Conservation (phyloP, 1,140 invertebrate genomes). For the Heliothis virescens region DNA sequence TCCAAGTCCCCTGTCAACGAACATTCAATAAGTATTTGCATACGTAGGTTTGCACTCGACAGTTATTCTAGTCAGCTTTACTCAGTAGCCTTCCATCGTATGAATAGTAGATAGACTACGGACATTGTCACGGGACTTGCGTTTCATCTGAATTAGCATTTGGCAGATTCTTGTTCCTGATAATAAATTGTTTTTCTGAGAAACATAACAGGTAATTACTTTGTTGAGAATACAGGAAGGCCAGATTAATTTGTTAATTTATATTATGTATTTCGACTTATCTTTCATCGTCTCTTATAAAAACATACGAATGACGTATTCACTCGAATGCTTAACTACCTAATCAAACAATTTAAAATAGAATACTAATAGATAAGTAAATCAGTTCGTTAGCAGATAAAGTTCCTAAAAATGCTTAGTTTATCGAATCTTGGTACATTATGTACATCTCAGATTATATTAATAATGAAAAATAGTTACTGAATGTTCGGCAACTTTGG, state of each 20-base stretch:
- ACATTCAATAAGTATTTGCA: conserved; percentile 34
- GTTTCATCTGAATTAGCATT: neutral
- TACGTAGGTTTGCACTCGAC: conserved; percentile 12
- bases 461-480: neutral
- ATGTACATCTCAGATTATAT: too few relatives aligned
- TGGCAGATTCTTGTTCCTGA: too few relatives aligned
- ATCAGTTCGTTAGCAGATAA: too few relatives aligned
- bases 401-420: too few relatives aligned
- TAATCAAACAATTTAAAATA: too few relatives aligned
- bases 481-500: neutral
- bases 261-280: neutral
- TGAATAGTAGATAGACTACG: neutral
- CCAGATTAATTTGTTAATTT: too few relatives aligned
- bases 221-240: too few relatives aligned
- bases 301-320: neutral
- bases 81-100: neutral
- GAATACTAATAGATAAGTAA: too few relatives aligned
- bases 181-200: too few relatives aligned
- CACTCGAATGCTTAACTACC: too few relatives aligned
- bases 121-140: neutral
- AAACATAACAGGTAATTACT: too few relatives aligned
- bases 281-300: neutral
- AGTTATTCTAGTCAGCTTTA: neutral
- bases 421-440: too few relatives aligned
- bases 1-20: conserved; percentile 11